Base-by-base conservation (phyloP, 2,113 vertebrate genomes). In the Clinocottus analis region DNA sequence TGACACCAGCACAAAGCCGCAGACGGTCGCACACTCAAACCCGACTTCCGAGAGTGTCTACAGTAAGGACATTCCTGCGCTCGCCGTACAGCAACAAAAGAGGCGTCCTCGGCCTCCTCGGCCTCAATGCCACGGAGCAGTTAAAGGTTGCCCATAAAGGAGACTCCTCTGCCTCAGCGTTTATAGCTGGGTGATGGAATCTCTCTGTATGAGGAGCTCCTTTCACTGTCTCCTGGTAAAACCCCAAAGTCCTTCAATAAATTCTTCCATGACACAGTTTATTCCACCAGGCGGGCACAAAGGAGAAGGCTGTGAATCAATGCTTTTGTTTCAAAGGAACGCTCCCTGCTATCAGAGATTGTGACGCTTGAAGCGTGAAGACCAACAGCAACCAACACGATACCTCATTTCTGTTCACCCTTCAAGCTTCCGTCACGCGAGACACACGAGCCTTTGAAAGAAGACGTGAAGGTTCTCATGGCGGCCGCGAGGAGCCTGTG, bases 21-120 rank as follows among this genome's bases (percentile, higher is more conserved):
- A 87, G 89, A 90, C 91, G 93, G 90, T 89, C 82, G 70, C 83
- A 83, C 87, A 90, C 90, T 91, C 80, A 31, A 88, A 83, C 82
- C 65, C 89, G 41, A 93, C 91, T 93, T 93, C 92, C 91, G 88
- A 90, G 90, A 88, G 87, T 89, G 86, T 92, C 91, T 92, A 91
- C 89, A 90, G 90, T 93, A 91, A 85, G 86, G 82, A 82, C 93
- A 92, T 92, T 92, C 91, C 86, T 89, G 79, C 35, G 51, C 80
- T 86, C 82, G 80, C 70, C 86, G 62, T 82, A 70, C 78, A 75
- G 67, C 62, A 76, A 93, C 90, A 91, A 92, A 91, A 86, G 82
- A 85, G 77, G 88, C 77, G 77, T 89, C 85, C 51, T 88, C 83
- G 77, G 66, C 84, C 87, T 85, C 83, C 76, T 89, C 84, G 75